Conservation (phyloP, 2,113 vertebrate genomes). For the Pteruthius melanotis region DNA sequence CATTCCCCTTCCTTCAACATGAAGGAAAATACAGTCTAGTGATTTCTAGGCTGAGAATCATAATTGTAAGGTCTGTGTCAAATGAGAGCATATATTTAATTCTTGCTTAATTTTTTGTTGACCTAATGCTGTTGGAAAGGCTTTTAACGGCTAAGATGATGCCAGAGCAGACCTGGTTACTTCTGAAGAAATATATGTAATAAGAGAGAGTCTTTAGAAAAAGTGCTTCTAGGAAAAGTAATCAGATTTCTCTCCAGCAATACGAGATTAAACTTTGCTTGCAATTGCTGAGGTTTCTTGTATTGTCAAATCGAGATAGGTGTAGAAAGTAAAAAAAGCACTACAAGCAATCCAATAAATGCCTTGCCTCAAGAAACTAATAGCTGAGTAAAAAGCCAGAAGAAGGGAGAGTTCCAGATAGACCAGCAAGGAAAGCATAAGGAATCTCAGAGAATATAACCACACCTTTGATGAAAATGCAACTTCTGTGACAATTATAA, state of each 20-base stretch:
- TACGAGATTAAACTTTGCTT: background rate
- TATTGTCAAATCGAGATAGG: background rate
- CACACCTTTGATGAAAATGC: background rate
- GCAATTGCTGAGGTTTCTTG: background rate
- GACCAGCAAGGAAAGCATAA: background rate
- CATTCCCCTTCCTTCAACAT: background rate
- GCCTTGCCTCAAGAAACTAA: background rate
- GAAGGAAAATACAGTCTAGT: background rate
- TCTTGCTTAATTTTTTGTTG: background rate
- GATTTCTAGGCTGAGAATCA: background rate
- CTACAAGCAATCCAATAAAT: background rate
- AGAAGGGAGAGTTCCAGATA: background rate
- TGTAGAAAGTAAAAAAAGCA: background rate
- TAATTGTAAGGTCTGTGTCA: background rate
- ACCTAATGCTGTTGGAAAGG: background rate
- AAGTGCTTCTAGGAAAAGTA: background rate
- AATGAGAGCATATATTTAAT: background rate
- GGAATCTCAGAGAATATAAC: background rate
- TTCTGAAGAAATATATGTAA: background rate
- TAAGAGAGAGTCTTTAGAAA: background rate
- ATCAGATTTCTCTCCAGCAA: background rate
- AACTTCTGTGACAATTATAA: background rate
- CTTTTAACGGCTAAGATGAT: background rate
- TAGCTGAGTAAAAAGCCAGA: background rate
- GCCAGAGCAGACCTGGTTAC: background rate